Conservation (phyloP, 2,113 vertebrate genomes). For the Burhinus oedicnemus region DNA sequence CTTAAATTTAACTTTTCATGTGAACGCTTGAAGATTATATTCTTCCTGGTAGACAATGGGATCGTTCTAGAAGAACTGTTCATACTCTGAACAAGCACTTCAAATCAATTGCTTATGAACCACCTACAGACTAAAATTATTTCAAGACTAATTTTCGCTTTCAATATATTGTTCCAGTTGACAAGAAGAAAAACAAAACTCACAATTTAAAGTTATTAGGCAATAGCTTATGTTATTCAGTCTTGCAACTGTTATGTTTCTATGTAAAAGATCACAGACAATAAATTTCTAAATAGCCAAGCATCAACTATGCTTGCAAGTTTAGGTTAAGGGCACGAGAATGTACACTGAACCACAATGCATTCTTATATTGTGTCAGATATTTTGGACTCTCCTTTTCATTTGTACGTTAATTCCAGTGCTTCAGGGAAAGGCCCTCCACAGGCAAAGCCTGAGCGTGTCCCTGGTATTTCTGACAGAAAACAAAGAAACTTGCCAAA, state of each 20-base stretch:
- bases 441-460: neutral
- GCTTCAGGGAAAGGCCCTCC: neutral
- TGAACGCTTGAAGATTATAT: neutral
- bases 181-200: slow-evolving; percentile 24
- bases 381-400: neutral
- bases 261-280: neutral
- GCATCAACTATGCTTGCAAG: neutral
- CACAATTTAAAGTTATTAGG: neutral
- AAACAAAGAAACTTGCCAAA: neutral
- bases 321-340: neutral
- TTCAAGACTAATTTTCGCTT: neutral
- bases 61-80: neutral
- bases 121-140: slow-evolving; percentile 28
- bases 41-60: neutral
- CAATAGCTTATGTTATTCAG: neutral
- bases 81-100: neutral
- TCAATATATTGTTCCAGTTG: neutral
- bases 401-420: neutral
- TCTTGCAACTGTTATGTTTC: neutral
- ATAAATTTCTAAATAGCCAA: neutral
- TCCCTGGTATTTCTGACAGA: neutral
- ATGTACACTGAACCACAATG: accelerated
- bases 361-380: neutral
- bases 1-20: neutral
- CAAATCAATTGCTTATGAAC: neutral